Percentiles rank a stretch among this genome's conserved stretches.
Conservation (phyloP, 2,888 invertebrate genomes). For the Luperina testacea region DNA sequence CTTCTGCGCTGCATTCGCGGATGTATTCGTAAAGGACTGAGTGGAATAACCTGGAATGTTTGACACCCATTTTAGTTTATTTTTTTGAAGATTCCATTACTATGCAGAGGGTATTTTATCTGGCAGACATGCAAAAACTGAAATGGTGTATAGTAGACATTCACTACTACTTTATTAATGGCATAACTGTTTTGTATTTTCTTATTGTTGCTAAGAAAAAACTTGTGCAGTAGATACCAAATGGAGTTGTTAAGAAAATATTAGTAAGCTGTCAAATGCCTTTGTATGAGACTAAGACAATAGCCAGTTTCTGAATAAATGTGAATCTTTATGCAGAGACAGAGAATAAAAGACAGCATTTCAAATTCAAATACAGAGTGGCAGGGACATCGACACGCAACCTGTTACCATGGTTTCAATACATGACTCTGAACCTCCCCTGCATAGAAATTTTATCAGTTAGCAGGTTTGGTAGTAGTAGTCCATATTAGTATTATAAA, state of each 20-base stretch:
- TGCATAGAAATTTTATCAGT: too few relatives aligned
- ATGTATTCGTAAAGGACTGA: constrained; percentile 95
- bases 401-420: too few relatives aligned
- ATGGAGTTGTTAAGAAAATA: background rate
- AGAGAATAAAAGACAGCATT: background rate
- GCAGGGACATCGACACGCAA: too few relatives aligned
- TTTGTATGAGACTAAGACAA: background rate
- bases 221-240: background rate
- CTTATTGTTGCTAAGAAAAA: background rate
- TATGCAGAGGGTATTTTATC: background rate
- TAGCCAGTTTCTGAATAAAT: background rate
- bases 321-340: background rate
- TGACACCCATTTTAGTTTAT: background rate
- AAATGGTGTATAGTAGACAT: background rate
- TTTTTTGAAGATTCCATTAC: background rate
- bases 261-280: background rate
- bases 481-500: too few relatives aligned
- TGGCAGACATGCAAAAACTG: background rate
- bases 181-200: background rate
- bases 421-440: too few relatives aligned
- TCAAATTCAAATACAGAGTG: background rate
- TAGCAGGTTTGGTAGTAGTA: too few relatives aligned
- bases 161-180: background rate
- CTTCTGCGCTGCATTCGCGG: constrained; percentile 92
- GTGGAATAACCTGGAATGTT: constrained; percentile 92